Percentiles rank a stretch among this genome's conserved stretches.
These are phyloP conservation scores for Reticulitermes speratus DNA, from an alignment of 1,140 invertebrate species.

Conservation along the genomic window DNA sequence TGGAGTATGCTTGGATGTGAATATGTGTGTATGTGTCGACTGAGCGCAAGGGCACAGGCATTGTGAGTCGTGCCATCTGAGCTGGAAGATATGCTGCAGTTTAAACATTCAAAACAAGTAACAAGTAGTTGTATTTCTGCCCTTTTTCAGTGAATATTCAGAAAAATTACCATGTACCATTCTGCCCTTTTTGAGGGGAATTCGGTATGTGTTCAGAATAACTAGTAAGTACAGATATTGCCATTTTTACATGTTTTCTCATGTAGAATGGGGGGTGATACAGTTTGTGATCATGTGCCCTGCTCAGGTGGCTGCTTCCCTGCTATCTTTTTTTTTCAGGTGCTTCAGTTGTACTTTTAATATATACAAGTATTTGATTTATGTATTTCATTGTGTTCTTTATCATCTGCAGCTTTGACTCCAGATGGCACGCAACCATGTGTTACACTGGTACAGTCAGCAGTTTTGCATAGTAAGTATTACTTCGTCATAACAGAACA, in stretches of 20 bases:
- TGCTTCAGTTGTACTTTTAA: neutral
- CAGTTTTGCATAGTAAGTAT: neutral
- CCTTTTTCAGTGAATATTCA: too few species aligned
- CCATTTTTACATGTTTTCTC: too few species aligned
- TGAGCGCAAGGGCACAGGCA: constrained; percentile 11
- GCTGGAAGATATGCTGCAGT: neutral
- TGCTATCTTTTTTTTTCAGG: constrained; percentile 19
- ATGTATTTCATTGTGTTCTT: constrained; percentile 23
- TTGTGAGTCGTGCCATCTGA: constrained; percentile 22
- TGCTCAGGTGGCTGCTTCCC: constrained; percentile 22
- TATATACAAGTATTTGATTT: neutral
- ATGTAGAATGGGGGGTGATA: too few species aligned
- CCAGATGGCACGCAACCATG: constrained; percentile 13
- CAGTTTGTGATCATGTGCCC: too few species aligned
- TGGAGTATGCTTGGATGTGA: neutral
- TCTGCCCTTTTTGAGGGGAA: too few species aligned
- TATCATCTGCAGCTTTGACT: constrained; percentile 4
- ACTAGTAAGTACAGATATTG: too few species aligned
- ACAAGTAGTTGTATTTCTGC: too few species aligned
- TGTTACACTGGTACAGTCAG: neutral
- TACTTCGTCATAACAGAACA: neutral
- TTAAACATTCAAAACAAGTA: too few species aligned
- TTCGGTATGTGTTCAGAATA: too few species aligned
- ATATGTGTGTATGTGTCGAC: neutral
- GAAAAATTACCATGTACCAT: too few species aligned